Evolutionary conservation across 2,113 vertebrate species (phyloP).

Genomic region (Monopterus albus): DNA sequence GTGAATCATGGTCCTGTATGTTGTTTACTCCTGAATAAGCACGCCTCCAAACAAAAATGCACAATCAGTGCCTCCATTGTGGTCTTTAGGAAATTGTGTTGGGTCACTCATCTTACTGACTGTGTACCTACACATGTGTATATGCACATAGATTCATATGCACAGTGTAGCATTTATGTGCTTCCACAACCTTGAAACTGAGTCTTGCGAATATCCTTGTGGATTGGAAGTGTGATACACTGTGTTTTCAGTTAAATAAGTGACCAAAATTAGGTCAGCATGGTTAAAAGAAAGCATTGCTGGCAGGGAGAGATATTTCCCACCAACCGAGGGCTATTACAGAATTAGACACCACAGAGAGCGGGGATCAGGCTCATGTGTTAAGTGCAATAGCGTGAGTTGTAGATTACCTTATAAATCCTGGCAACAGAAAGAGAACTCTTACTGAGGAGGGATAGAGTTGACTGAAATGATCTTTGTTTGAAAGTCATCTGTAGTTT

Average conservation of each 20-base stretch:
- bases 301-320: constrained; percentile 68
- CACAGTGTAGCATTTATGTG: constrained; percentile 15
- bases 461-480: constrained; percentile 1
- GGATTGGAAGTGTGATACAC: constrained; percentile 36
- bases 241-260: constrained; percentile 68
- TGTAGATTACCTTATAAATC: constrained; percentile 67
- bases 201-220: constrained; percentile 41
- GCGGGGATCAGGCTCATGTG: constrained; percentile 63
- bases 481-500: constrained; percentile 24
- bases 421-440: constrained; percentile 47
- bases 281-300: constrained; percentile 59
- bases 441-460: constrained; percentile 12
- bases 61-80: constrained; percentile 32
- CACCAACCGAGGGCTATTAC: constrained; percentile 53
- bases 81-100: constrained; percentile 41
- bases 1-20: constrained; percentile 35
- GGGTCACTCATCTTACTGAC: constrained; percentile 67
- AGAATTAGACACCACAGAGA: constrained; percentile 66
- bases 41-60: constrained; percentile 53
- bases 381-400: constrained; percentile 55
- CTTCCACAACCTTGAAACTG: constrained; percentile 48
- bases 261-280: constrained; percentile 72
- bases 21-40: constrained; percentile 49
- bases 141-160: constrained; percentile 16
- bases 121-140: constrained; percentile 56